Evolutionary conservation across 2,888 invertebrate species (phyloP).

Genomic region (Eurytoma adleriae): DNA sequence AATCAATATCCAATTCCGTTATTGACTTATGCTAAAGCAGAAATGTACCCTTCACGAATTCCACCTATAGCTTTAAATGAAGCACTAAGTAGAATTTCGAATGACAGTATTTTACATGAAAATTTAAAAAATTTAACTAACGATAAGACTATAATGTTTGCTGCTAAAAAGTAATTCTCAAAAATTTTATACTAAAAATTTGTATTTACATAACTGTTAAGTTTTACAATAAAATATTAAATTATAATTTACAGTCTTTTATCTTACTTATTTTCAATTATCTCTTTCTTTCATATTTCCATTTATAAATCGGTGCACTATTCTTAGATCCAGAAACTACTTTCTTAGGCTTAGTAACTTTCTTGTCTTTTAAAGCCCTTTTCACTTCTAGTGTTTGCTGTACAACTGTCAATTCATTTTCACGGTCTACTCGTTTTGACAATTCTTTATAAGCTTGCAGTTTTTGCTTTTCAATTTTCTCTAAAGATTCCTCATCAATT

Average conservation of each 20-base stretch:
- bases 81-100: not conserved
- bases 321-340: conserved; percentile 81
- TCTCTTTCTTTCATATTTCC: conserved; percentile 89
- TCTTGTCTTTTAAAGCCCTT: conserved; percentile 82
- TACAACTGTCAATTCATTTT: conserved; percentile 85
- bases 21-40: conserved; percentile 36
- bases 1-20: conserved; percentile 13
- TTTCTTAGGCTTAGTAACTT: conserved; percentile 81
- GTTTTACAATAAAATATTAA: conserved; percentile 22
- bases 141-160: not conserved
- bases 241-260: conserved; percentile 6
- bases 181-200: conserved; percentile 32
- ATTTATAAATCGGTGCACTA: conserved; percentile 86
- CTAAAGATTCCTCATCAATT: conserved; percentile 78
- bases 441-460: conserved; percentile 85
- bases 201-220: conserved; percentile 21
- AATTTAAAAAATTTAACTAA: not conserved
- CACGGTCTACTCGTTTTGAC: conserved; percentile 85
- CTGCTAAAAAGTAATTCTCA: conserved; percentile 36
- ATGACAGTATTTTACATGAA: conserved; percentile 23
- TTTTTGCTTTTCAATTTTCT: conserved; percentile 79
- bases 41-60: conserved; percentile 58
- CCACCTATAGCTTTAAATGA: conserved; percentile 56
- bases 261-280: conserved; percentile 71
- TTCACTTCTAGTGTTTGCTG: conserved; percentile 89